Percentiles rank a stretch among this genome's conserved stretches.
These are phyloP conservation scores for Xanthia togata DNA, from an alignment of 2,888 invertebrate genomes.

Conservation along the genomic window DNA sequence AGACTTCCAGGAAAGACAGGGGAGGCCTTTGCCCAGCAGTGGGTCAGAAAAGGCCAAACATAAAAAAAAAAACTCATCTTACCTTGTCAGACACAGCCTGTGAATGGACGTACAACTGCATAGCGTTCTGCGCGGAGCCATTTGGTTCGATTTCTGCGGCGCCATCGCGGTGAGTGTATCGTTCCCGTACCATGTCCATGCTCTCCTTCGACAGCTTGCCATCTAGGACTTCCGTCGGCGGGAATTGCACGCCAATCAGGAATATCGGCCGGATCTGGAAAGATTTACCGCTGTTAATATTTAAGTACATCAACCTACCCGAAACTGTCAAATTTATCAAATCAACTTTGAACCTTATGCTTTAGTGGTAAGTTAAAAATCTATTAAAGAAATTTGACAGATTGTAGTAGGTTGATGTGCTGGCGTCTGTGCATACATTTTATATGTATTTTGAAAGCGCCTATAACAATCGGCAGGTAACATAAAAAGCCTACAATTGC, in stretches of 20 bases:
- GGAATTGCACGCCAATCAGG: constrained; percentile 87
- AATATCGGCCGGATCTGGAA: constrained; percentile 89
- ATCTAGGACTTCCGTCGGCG: constrained; percentile 80
- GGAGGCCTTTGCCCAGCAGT: neutral
- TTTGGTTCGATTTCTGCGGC: constrained; percentile 77
- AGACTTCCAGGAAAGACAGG: neutral
- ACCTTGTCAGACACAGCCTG: constrained; percentile 92
- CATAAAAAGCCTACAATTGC: neutral
- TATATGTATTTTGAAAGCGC: neutral
- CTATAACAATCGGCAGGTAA: neutral
- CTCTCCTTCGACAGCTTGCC: constrained; percentile 81
- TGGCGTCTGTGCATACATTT: no score
- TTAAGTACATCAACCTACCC: no score
- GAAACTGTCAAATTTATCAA: no score
- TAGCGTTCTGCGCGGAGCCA: constrained; percentile 81
- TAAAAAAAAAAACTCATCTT: constrained; percentile 6
- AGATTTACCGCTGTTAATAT: constrained; percentile 4
- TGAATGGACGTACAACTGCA: constrained; percentile 88
- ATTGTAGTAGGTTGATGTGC: no score
- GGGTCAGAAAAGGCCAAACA: neutral
- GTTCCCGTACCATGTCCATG: constrained; percentile 69
- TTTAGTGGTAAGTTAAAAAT: no score
- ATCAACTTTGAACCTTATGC: no score
- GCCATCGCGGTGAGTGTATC: constrained; percentile 69
- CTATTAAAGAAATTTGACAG: no score